Percentiles rank a stretch among this genome's conserved stretches.
These are phyloP conservation scores for Salminus brasiliensis DNA, from an alignment of 2,113 vertebrate genomes.

Conservation along the genomic window DNA sequence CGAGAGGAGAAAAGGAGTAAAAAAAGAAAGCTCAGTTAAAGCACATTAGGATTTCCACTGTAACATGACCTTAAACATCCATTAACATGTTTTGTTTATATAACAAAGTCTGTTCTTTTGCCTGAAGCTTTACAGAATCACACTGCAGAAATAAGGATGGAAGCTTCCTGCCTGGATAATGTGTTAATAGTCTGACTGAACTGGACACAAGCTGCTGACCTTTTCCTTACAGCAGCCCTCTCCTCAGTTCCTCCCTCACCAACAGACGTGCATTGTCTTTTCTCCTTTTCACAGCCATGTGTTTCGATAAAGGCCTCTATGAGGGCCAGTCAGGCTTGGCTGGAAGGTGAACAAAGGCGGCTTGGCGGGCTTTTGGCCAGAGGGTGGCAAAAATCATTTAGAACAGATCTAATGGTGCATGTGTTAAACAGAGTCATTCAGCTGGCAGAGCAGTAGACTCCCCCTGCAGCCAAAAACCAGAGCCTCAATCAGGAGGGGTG, in stretches of 20 bases:
- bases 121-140: neutral
- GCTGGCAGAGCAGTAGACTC: slow-evolving; percentile 37
- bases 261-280: slow-evolving; percentile 6
- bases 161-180: neutral
- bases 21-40: neutral
- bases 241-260: slow-evolving; percentile 9
- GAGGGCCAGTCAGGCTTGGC: slow-evolving; percentile 40
- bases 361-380: slow-evolving; percentile 45
- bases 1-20: neutral
- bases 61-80: neutral
- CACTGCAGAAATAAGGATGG: neutral
- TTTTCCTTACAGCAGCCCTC: neutral
- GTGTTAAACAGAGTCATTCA: slow-evolving; percentile 49
- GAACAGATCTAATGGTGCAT: slow-evolving; percentile 55
- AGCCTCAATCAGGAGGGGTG: slow-evolving; percentile 33
- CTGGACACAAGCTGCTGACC: neutral
- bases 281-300: slow-evolving; percentile 40
- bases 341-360: slow-evolving; percentile 50
- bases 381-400: slow-evolving; percentile 43
- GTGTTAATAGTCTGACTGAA: neutral
- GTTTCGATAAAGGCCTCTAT: slow-evolving; percentile 24
- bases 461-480: slow-evolving; percentile 38
- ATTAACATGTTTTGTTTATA: neutral
- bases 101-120: neutral
- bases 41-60: neutral